Base-by-base conservation (phyloP, 1,140 invertebrate genomes). In the Eciton burchellii region DNA sequence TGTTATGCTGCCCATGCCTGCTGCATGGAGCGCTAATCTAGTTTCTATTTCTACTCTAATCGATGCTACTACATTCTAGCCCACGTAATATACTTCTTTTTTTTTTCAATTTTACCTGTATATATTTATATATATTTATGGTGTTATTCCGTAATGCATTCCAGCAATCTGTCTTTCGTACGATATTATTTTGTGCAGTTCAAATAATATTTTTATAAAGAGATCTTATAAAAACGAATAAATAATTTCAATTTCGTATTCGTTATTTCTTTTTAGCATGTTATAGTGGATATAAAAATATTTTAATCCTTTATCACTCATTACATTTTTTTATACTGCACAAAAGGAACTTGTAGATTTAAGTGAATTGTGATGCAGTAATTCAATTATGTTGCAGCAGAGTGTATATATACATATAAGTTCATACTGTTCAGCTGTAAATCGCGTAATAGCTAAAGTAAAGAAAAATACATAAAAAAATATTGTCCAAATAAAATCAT, bases 1-100 rank as follows among this genome's bases (percentile, higher is more conserved):
- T 94, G 93, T 93, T 93, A 93, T 92, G 93, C 83, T 93, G 93
- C 88, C 93, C 93, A 94, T 94, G 93, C 92, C 93, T 94, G 93
- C 89, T 92, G 93, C 92, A 94, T 92, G 92, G 91, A 93, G 90
- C 91, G 89, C 92, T 94, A 93, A 93, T 93, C 93, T 94, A 93
- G 88, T 94, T 84, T 92, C 93, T 93, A 93, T 89, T 81, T 93
- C 92, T 93, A 92, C 90, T 90, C 89, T 92, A 92, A 88, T 84
- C 9, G 24, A 79, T 83, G 73, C 84, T 85, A 83, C 88, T 89
- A 86, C 84, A 74, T 65, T 89, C 86, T 91, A 85, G 81, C 84
- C 60, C 70, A 73, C 81, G 60, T 41, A 84, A 82, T 14, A 65
- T 24, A 63, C 60, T 89, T 56, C 11, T 26, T 60, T 47, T 57